Percentiles rank a stretch among this genome's conserved stretches.
Evolutionary conservation across 1,140 invertebrate species (phyloP).

Genomic region (Philotrypesis tridentata): DNA sequence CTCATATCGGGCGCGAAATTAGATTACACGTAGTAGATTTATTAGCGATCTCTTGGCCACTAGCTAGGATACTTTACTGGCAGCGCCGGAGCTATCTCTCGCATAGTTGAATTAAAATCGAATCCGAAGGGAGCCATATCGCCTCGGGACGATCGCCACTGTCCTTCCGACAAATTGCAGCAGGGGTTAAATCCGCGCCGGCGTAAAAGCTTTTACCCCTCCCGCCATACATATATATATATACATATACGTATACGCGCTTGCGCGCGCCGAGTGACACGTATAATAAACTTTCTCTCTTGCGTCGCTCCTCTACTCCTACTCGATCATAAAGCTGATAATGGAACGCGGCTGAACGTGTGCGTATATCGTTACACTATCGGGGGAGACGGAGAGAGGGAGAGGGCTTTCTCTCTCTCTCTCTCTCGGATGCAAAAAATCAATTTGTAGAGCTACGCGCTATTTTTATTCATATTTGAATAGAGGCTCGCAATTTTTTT

Average conservation of each 20-base stretch:
- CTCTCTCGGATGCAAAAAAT: background rate
- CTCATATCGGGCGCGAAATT: slow-evolving; percentile 6
- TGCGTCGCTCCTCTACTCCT: background rate
- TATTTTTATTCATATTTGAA: background rate
- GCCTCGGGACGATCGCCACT: slow-evolving; percentile 28
- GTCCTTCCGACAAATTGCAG: slow-evolving; percentile 36
- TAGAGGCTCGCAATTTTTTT: background rate
- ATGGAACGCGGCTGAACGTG: background rate
- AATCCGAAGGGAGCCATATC: slow-evolving; percentile 41
- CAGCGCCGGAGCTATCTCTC: slow-evolving; percentile 6
- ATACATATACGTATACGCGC: background rate
- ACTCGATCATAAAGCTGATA: slow-evolving; percentile 41
- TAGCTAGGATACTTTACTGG: background rate
- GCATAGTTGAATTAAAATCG: slow-evolving; percentile 33
- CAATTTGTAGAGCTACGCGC: background rate
- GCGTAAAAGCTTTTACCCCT: slow-evolving; percentile 34
- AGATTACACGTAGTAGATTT: slow-evolving; percentile 30
- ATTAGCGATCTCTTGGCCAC: slow-evolving; percentile 40
- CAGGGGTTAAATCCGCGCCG: background rate
- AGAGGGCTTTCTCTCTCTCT: too few species aligned
- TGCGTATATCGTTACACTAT: background rate
- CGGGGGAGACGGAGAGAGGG: too few species aligned
- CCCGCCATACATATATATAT: too few species aligned
- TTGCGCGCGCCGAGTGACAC: background rate
- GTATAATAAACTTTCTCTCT: slow-evolving; percentile 23